Evolutionary conservation across 1,140 invertebrate species (phyloP).

Genomic region (Drosophila micromelanica): DNA sequence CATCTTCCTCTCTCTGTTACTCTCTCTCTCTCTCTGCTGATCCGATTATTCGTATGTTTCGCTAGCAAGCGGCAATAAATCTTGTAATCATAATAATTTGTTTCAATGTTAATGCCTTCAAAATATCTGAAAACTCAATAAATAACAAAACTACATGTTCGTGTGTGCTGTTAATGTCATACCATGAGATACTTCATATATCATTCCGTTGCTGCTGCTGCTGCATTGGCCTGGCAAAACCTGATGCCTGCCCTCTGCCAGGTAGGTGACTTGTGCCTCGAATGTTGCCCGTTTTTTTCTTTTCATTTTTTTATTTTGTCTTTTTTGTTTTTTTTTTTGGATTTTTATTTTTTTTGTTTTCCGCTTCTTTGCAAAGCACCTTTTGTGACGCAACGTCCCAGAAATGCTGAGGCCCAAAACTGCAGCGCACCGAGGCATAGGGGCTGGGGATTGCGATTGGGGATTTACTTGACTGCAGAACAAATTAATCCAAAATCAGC

Average conservation of each 20-base stretch:
- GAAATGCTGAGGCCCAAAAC: conserved; percentile 62
- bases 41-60: conserved; percentile 62
- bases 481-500: conserved; percentile 83
- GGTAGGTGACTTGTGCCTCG: conserved; percentile 64
- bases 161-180: conserved; percentile 84
- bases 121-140: conserved; percentile 84
- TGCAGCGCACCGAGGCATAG: conserved; percentile 39
- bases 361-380: background rate
- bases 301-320: conserved; percentile 29
- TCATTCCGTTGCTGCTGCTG: conserved; percentile 62
- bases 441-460: conserved; percentile 54
- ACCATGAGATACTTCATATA: conserved; percentile 84
- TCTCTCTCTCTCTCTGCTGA: conserved; percentile 12
- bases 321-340: conserved; percentile 24
- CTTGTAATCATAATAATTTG: conserved; percentile 84
- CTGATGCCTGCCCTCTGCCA: conserved; percentile 41
- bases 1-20: background rate
- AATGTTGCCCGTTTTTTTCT: conserved; percentile 28
- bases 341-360: conserved; percentile 14
- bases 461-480: conserved; percentile 75
- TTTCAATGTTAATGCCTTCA: conserved; percentile 84
- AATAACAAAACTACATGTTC: conserved; percentile 84
- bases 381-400: conserved; percentile 70
- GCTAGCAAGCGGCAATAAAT: conserved; percentile 74
- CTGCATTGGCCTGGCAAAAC: conserved; percentile 38